Evolutionary conservation across 2,113 vertebrate genomes (phyloP).

Genomic region (Syngnathoides biaculeatus): DNA sequence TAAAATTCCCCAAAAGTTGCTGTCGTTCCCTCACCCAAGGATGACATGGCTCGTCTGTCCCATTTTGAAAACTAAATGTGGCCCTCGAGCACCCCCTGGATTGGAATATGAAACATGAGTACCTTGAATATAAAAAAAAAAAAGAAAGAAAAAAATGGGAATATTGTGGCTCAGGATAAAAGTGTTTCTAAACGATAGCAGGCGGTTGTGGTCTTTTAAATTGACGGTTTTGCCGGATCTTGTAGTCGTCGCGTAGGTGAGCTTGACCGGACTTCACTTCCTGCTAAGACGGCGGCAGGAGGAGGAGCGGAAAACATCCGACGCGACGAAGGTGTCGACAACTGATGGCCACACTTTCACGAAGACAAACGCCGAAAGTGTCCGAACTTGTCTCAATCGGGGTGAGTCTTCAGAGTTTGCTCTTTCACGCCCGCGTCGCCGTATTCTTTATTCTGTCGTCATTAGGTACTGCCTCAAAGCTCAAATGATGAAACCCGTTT

Average conservation of each 20-base stretch:
- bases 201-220: conserved; percentile 8
- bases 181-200: too few species aligned
- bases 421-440: not conserved
- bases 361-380: not conserved
- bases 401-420: conserved; percentile 25
- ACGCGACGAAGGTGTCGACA: conserved; percentile 1
- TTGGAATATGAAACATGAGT: not conserved
- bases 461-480: not conserved
- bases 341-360: conserved; percentile 1
- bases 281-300: conserved; percentile 6
- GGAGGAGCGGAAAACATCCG: conserved; percentile 29
- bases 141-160: not conserved
- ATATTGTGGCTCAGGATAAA: not conserved
- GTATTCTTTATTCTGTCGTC: not conserved
- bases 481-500: conserved; percentile 14
- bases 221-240: conserved; percentile 16
- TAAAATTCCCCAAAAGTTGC: too few species aligned
- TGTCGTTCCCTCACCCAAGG: too few species aligned
- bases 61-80: not conserved
- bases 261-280: conserved; percentile 5
- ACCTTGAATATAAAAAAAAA: not conserved
- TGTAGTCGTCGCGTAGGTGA: too few species aligned
- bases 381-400: not conserved
- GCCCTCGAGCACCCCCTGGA: not conserved
- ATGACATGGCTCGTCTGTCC: too few species aligned